These are phyloP conservation scores for Paratrypauchen microcephalus DNA, from an alignment of 2,797 vertebrate genomes.

Conservation along the genomic window DNA sequence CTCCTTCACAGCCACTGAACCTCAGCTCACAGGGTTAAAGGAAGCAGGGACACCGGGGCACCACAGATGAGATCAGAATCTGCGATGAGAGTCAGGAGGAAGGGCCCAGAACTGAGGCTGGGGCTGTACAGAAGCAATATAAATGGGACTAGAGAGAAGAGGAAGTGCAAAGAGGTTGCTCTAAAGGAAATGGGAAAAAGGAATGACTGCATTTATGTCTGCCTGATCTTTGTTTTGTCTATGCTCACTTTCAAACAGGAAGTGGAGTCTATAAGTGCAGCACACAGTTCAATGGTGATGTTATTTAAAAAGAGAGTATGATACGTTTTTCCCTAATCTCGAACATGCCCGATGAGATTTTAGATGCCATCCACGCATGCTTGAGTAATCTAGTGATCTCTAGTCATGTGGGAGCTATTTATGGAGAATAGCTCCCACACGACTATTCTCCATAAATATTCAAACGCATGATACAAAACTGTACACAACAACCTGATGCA, in stretches of 20 bases:
- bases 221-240: background rate
- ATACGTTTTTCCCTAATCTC: no score
- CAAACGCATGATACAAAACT: no score
- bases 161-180: slow-evolving; percentile 18
- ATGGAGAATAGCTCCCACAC: no score
- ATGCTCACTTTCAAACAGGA: slow-evolving; percentile 1
- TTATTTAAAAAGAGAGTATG: no score
- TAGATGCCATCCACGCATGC: no score
- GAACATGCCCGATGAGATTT: no score
- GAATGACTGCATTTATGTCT: background rate
- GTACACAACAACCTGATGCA: no score
- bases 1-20: slow-evolving; percentile 72
- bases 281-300: slow-evolving; percentile 1
- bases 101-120: slow-evolving; percentile 23
- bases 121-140: slow-evolving; percentile 13
- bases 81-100: slow-evolving; percentile 54
- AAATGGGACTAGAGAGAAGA: slow-evolving; percentile 2
- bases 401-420: no score
- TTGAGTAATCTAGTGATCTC: no score
- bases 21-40: slow-evolving; percentile 74
- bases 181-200: background rate
- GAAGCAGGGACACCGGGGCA: slow-evolving; percentile 60
- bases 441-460: no score
- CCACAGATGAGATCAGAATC: slow-evolving; percentile 56
- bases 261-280: background rate